Conservation (phyloP, 2,113 vertebrate genomes). For the Nibea albiflora region DNA sequence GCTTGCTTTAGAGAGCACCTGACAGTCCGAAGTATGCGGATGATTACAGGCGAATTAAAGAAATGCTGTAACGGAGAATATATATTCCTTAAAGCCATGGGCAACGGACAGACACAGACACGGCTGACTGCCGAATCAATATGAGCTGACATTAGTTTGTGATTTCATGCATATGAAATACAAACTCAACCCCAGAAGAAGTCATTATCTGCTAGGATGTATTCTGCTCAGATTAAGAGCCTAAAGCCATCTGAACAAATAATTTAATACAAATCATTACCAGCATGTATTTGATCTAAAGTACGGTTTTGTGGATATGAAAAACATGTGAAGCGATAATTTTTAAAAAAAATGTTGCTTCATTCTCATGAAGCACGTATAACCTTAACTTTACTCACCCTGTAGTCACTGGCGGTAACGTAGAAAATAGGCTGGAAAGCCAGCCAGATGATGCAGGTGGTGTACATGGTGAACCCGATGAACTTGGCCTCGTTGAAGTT, state of each 20-base stretch:
- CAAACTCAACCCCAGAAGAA: slow-evolving; percentile 29
- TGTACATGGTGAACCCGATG: slow-evolving; percentile 99
- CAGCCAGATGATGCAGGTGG: slow-evolving; percentile 99
- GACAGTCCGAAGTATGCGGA: neutral
- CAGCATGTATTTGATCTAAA: neutral
- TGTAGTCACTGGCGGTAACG: slow-evolving; percentile 97
- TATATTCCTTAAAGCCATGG: slow-evolving; percentile 14
- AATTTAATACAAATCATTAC: slow-evolving; percentile 24
- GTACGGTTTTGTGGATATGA: neutral
- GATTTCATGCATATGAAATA: slow-evolving; percentile 27
- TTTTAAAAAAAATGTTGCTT: neutral
- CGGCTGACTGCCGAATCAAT: slow-evolving; percentile 28
- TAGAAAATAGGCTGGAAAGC: slow-evolving; percentile 99
- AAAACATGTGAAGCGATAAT: neutral
- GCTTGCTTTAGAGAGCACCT: neutral
- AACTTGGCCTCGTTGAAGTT: slow-evolving; percentile 99
- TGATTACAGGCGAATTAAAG: slow-evolving; percentile 22
- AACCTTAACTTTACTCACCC: slow-evolving; percentile 85
- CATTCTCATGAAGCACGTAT: neutral
- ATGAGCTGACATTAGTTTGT: slow-evolving; percentile 11
- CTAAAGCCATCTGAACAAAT: slow-evolving; percentile 39
- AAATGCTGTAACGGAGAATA: slow-evolving; percentile 13
- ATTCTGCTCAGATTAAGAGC: slow-evolving; percentile 33
- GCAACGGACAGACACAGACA: slow-evolving; percentile 28
- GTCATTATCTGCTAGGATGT: slow-evolving; percentile 31